Conservation (phyloP, 1,140 invertebrate genomes). For the Uloborus diversus region DNA sequence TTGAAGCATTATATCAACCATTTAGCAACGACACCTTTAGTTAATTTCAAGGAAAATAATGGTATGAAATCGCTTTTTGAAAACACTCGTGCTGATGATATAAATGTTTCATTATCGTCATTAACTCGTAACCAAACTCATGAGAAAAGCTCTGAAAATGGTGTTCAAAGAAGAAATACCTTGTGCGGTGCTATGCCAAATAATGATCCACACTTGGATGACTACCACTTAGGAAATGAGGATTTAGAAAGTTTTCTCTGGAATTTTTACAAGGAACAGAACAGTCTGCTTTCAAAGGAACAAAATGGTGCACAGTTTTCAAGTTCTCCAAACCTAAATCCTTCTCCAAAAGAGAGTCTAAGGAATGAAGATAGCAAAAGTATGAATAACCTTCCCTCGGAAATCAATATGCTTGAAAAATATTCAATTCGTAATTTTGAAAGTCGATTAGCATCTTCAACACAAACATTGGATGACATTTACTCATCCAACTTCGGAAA, state of each 20-base stretch:
- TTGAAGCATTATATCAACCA: no score
- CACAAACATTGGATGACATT: not conserved
- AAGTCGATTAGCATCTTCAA: not conserved
- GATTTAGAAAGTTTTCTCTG: not conserved
- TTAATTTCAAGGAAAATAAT: no score
- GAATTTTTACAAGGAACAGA: not conserved
- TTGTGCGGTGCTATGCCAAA: not conserved
- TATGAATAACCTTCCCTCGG: not conserved
- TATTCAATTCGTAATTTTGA: not conserved
- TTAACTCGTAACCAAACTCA: no score
- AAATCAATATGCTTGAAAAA: not conserved
- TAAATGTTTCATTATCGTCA: no score
- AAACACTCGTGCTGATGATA: no score
- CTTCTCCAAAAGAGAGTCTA: not conserved
- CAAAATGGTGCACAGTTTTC: not conserved
- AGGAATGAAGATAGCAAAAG: not conserved
- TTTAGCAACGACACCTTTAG: no score
- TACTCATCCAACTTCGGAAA: not conserved
- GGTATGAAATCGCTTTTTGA: no score
- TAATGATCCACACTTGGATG: not conserved
- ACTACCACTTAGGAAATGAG: not conserved
- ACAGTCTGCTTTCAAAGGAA: not conserved
- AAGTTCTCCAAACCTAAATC: conserved; percentile 25
- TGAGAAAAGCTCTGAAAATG: no score
- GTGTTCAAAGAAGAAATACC: conserved; percentile 10